A percentile compares a stretch with the other conserved stretches of the same genome.
Conservation (phyloP, 2,888 invertebrate species). For the Dioctria rufipes region DNA sequence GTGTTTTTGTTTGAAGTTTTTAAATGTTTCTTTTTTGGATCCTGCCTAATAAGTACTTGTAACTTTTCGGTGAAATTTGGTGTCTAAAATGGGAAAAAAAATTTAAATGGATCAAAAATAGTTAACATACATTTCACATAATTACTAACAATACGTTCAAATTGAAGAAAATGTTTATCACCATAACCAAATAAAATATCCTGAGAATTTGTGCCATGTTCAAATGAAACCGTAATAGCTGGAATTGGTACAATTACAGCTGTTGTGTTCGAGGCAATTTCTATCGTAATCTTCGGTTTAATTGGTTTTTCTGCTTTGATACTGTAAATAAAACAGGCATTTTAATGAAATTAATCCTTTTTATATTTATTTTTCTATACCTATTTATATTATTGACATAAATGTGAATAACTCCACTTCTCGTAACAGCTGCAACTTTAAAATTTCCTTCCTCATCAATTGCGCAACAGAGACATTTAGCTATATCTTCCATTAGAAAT, state of each 20-base stretch:
- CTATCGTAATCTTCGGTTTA: conserved; percentile 77
- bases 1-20: conserved; percentile 60
- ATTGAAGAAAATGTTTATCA: conserved; percentile 73
- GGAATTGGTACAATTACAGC: conserved; percentile 74
- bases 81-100: conserved; percentile 64
- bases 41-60: conserved; percentile 70
- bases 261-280: conserved; percentile 75
- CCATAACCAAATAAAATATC: conserved; percentile 76
- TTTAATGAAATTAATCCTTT: neutral
- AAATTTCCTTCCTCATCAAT: conserved; percentile 72
- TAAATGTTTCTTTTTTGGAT: conserved; percentile 65
- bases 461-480: conserved; percentile 73
- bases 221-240: conserved; percentile 71
- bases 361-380: neutral
- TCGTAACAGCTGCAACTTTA: conserved; percentile 74
- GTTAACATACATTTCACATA: conserved; percentile 14
- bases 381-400: conserved; percentile 86
- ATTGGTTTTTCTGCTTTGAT: conserved; percentile 74
- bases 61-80: conserved; percentile 74
- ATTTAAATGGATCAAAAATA: neutral
- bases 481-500: conserved; percentile 81
- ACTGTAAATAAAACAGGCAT: conserved; percentile 59
- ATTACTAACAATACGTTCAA: conserved; percentile 75
- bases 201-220: conserved; percentile 66
- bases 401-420: conserved; percentile 84